Conservation (phyloP, 1,140 invertebrate species). For the Cepaea nemoralis region DNA sequence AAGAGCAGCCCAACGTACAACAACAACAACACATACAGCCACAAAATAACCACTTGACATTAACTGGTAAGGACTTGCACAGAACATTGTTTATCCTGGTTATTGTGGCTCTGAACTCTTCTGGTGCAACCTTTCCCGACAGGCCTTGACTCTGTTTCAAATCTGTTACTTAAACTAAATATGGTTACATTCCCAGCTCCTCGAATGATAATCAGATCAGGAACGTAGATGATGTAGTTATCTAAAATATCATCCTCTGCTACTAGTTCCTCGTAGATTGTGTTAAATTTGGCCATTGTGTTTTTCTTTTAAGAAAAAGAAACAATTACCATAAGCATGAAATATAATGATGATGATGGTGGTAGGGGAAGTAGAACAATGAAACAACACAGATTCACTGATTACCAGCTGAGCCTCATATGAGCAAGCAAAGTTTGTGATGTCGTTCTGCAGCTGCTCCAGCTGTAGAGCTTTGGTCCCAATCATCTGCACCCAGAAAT, state of each 20-base stretch:
- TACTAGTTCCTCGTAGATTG: no score
- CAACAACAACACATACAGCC: constrained; percentile 97
- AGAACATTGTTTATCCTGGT: constrained; percentile 90
- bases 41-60: constrained; percentile 95
- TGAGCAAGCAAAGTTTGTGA: constrained; percentile 74
- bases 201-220: no score
- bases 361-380: no score
- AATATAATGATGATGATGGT: no score
- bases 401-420: constrained; percentile 25
- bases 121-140: constrained; percentile 93
- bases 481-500: constrained; percentile 88
- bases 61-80: constrained; percentile 93
- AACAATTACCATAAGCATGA: no score
- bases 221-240: no score
- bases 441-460: constrained; percentile 81
- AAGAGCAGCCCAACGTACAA: constrained; percentile 94
- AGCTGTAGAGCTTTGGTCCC: constrained; percentile 79
- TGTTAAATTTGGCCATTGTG: no score
- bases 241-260: no score
- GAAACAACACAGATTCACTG: background rate
- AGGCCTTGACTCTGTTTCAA: no score
- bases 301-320: no score
- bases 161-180: no score
- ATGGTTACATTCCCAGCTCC: no score
- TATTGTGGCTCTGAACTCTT: constrained; percentile 95